Evolutionary conservation across 2,797 vertebrate genomes (phyloP).

Genomic region (Danio tinwini): DNA sequence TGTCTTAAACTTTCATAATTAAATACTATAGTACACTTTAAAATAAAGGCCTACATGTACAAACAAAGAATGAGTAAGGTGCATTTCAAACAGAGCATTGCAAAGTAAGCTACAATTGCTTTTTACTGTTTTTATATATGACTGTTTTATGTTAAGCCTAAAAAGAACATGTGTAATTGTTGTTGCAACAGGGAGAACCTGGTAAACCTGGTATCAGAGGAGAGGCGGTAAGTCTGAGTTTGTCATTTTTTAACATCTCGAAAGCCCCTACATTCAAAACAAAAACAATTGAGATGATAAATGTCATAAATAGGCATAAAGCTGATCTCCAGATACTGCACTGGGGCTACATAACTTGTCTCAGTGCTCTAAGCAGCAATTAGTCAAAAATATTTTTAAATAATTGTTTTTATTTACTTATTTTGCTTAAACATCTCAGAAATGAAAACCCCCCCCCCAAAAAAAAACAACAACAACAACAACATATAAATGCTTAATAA

Average conservation of each 20-base stretch:
- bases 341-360: not conserved
- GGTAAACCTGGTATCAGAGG: constrained; percentile 89
- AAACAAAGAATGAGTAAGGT: no score
- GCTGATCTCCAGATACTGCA: not conserved
- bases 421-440: not conserved
- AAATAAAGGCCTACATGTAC: no score
- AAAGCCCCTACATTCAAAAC: not conserved
- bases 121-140: no score
- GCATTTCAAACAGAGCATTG: no score
- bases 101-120: no score
- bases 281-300: not conserved
- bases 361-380: not conserved
- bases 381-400: not conserved
- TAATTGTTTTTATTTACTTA: not conserved
- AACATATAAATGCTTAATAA: not conserved
- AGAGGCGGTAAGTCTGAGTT: constrained; percentile 84
- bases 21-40: no score
- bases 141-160: no score
- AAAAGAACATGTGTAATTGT: constrained; percentile 2
- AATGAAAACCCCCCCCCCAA: not conserved
- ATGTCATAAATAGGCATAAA: not conserved
- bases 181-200: constrained; percentile 88
- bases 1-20: no score
- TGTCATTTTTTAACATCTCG: not conserved
- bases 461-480: no score